A percentile compares a stretch with the other conserved stretches of the same genome.
Evolutionary conservation across 2,113 vertebrate species (phyloP).

Genomic region (Calonectris borealis): DNA sequence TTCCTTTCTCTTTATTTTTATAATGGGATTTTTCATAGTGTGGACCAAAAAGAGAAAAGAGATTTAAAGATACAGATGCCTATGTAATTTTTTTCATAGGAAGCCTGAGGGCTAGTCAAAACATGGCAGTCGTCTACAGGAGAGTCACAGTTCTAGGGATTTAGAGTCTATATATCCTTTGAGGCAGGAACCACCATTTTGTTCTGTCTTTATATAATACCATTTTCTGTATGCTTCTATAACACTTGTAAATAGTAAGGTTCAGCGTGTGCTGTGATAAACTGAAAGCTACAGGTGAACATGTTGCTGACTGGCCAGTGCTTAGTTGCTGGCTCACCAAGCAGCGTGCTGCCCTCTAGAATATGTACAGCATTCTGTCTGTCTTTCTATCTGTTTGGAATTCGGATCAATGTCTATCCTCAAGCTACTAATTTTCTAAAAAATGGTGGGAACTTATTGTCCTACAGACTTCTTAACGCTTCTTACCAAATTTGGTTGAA

Average conservation of each 20-base stretch:
- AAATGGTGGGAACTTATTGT: not conserved
- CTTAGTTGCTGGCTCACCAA: not conserved
- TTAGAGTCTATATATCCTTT: not conserved
- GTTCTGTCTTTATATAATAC: not conserved
- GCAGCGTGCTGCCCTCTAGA: not conserved
- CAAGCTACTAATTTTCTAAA: not conserved
- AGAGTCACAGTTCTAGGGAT: not conserved
- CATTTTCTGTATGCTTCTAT: not conserved
- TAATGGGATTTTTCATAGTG: not conserved
- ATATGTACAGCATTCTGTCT: not conserved
- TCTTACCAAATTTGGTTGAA: not conserved
- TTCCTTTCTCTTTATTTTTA: not conserved
- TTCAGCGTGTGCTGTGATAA: not conserved
- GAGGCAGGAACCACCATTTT: not conserved
- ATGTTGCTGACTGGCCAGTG: not conserved
- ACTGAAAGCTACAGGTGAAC: not conserved
- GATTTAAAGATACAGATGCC: not conserved
- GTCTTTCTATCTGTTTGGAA: not conserved
- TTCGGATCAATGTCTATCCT: not conserved
- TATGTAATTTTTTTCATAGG: not conserved
- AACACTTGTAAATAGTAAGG: not conserved
- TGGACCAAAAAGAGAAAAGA: not conserved
- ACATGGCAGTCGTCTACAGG: not conserved
- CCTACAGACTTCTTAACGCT: not conserved
- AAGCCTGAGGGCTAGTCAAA: not conserved